Evolutionary conservation across 2,797 vertebrate species (phyloP).

Genomic region (Catharus ustulatus): DNA sequence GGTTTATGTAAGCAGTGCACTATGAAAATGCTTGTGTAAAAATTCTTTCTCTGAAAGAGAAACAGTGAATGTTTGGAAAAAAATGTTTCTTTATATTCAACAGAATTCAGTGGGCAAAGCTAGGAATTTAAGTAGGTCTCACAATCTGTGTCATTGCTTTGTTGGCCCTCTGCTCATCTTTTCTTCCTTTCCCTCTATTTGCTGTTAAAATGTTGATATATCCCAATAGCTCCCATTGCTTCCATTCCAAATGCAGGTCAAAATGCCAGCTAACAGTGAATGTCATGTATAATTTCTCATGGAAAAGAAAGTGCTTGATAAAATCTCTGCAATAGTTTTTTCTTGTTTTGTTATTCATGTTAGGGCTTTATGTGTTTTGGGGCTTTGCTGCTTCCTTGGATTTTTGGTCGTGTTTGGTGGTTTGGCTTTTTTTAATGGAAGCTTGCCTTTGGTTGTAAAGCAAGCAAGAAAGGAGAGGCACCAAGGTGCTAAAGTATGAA

Average conservation of each 20-base stretch:
- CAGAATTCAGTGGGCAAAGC: background rate
- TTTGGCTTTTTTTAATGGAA: background rate
- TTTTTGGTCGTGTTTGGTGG: background rate
- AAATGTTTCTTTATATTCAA: background rate
- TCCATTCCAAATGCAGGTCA: background rate
- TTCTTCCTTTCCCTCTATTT: background rate
- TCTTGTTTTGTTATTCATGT: background rate
- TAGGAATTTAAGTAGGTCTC: background rate
- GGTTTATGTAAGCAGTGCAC: background rate
- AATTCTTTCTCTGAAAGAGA: background rate
- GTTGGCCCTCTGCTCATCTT: background rate
- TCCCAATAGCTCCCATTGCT: background rate
- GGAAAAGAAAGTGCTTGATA: background rate
- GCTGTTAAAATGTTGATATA: background rate
- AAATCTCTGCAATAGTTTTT: background rate
- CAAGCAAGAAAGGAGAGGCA: background rate
- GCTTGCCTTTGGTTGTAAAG: background rate
- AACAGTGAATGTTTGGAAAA: background rate
- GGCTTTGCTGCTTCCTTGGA: background rate
- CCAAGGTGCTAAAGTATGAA: background rate
- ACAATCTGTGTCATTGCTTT: background rate
- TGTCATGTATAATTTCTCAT: background rate
- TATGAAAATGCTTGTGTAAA: background rate
- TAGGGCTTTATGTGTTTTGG: background rate
- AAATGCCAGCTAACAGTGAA: background rate